A percentile compares a stretch with the other conserved stretches of the same genome.
phyloP scores from a whole-genome alignment of 1,140 invertebrate species.

The Ptiloglossa arizonensis region DNA sequence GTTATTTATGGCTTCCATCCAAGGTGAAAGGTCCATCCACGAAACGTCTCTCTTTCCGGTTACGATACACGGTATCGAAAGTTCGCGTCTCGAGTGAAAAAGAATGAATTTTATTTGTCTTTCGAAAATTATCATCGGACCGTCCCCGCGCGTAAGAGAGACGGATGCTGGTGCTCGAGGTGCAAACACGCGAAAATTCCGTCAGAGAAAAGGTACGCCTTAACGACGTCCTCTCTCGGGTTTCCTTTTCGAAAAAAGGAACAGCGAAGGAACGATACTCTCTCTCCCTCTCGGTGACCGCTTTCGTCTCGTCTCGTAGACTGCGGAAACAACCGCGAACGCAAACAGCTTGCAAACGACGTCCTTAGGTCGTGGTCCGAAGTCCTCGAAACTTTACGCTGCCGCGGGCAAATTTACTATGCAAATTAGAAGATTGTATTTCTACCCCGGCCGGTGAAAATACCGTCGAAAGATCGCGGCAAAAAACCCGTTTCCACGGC shows the following conservation, averaged over 20 bases:
- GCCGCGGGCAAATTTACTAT: conserved; percentile 66
- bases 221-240: neutral
- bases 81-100: too few species aligned
- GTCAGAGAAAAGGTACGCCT: neutral
- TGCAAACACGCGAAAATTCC: neutral
- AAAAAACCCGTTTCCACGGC: conserved; percentile 49
- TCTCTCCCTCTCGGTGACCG: conserved; percentile 3
- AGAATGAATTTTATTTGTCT: too few species aligned
- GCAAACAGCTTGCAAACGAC: conserved; percentile 50
- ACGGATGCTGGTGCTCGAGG: neutral
- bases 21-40: too few species aligned
- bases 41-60: too few species aligned
- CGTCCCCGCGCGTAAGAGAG: too few species aligned
- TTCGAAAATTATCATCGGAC: too few species aligned
- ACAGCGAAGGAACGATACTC: conserved; percentile 13
- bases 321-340: conserved; percentile 1
- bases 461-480: conserved; percentile 53
- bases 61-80: too few species aligned
- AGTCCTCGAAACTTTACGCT: conserved; percentile 61
- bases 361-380: conserved; percentile 34
- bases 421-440: conserved; percentile 69
- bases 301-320: neutral
- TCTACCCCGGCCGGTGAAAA: conserved; percentile 47
- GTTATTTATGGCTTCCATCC: too few species aligned
- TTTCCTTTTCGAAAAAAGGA: neutral